A percentile compares a stretch with the other conserved stretches of the same genome.
Evolutionary conservation across 1,140 invertebrate genomes (phyloP).

Genomic region (Diachasmimorpha longicaudata): DNA sequence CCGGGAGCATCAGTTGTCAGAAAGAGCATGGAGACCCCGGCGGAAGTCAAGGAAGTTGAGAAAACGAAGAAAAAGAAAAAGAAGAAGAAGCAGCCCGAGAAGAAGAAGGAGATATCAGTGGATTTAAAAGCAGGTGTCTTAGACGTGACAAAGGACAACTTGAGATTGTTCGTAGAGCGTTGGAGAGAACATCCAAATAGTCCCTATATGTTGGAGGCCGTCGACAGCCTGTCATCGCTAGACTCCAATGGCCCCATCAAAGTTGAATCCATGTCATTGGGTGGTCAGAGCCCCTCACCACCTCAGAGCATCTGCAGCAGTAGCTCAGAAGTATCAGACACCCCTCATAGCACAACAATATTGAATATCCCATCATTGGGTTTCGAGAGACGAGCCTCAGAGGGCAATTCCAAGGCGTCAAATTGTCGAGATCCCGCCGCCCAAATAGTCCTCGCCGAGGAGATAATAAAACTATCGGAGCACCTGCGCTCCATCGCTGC

Average conservation of each 20-base stretch:
- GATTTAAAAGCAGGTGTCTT: constrained; percentile 55
- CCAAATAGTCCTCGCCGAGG: constrained; percentile 68
- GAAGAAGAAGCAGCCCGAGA: constrained; percentile 14
- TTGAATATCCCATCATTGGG: constrained; percentile 39
- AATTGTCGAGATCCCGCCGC: constrained; percentile 47
- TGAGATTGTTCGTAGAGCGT: constrained; percentile 82
- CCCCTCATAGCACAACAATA: constrained; percentile 39
- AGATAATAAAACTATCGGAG: constrained; percentile 75
- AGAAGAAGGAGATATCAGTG: constrained; percentile 5
- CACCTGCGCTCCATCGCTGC: constrained; percentile 51
- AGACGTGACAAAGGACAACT: constrained; percentile 85
- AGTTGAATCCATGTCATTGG: constrained; percentile 58
- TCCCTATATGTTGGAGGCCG: constrained; percentile 75
- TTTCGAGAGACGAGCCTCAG: constrained; percentile 76
- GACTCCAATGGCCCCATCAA: constrained; percentile 36
- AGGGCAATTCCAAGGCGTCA: constrained; percentile 63
- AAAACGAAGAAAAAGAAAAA: neutral
- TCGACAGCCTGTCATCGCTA: constrained; percentile 13
- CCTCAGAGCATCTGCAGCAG: constrained; percentile 74
- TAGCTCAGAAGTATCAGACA: constrained; percentile 47
- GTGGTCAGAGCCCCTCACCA: constrained; percentile 76
- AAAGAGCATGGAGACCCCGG: neutral
- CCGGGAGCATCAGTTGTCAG: constrained; percentile 54
- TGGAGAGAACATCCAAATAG: constrained; percentile 87
- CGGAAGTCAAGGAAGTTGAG: constrained; percentile 25